Percentiles rank a stretch among this genome's conserved stretches.
Evolutionary conservation across 1,140 invertebrate genomes (phyloP).

Genomic region (Microvelia longipes): DNA sequence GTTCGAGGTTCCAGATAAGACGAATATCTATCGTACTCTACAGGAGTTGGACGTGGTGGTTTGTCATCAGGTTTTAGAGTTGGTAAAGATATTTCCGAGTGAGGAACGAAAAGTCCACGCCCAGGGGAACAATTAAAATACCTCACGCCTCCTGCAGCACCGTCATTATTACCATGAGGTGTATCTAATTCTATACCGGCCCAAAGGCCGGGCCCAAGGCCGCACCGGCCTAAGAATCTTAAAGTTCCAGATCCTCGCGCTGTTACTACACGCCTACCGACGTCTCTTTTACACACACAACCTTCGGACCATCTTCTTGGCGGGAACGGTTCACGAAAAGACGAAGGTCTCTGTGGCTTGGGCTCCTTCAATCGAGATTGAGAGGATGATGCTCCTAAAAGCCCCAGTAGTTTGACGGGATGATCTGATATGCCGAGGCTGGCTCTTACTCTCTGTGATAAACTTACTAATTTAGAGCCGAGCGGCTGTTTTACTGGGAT

Average conservation of each 20-base stretch:
- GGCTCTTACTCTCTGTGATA: slow-evolving; percentile 24
- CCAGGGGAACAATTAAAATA: slow-evolving; percentile 36
- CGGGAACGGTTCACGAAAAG: slow-evolving; percentile 17
- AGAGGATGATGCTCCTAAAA: slow-evolving; percentile 16
- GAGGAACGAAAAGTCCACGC: slow-evolving; percentile 36
- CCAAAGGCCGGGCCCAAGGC: slow-evolving; percentile 42
- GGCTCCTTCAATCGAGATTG: slow-evolving; percentile 13
- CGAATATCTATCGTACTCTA: slow-evolving; percentile 23
- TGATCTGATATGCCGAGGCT: slow-evolving; percentile 15
- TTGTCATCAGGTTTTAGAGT: slow-evolving; percentile 12
- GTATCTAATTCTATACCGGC: slow-evolving; percentile 44
- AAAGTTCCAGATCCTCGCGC: slow-evolving; percentile 38
- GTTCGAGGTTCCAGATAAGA: slow-evolving; percentile 15
- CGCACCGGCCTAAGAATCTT: slow-evolving; percentile 38
- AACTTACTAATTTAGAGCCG: slow-evolving; percentile 18
- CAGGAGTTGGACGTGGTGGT: slow-evolving; percentile 10
- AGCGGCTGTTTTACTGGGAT: slow-evolving; percentile 23
- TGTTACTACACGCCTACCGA: slow-evolving; percentile 38
- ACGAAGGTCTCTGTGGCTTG: slow-evolving; percentile 12
- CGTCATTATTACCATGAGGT: slow-evolving; percentile 45
- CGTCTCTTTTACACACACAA: slow-evolving; percentile 20
- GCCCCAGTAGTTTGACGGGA: slow-evolving; percentile 14
- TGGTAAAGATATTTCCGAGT: slow-evolving; percentile 28
- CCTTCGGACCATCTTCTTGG: slow-evolving; percentile 7
- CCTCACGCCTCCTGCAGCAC: slow-evolving; percentile 37